Percentiles rank a stretch among this genome's conserved stretches.
These are phyloP conservation scores for Dicycla oo DNA, from an alignment of 2,888 invertebrate species.

Conservation along the genomic window DNA sequence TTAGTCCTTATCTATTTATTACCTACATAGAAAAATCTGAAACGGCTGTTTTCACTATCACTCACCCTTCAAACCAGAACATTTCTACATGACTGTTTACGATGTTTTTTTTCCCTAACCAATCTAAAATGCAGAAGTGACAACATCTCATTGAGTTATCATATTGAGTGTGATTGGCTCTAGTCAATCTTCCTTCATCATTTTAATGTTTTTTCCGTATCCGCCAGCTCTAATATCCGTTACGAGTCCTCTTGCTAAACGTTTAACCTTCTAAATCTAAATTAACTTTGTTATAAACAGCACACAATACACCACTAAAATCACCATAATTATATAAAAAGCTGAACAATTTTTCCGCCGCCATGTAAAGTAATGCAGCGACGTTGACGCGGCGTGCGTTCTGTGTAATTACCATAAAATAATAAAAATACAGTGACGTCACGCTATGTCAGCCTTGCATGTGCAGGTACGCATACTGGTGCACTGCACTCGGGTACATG, in stretches of 20 bases:
- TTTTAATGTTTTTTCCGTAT: background rate
- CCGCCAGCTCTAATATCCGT: background rate
- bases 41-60: background rate
- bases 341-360: constrained; percentile 37
- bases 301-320: background rate
- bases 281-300: background rate
- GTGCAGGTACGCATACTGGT: constrained; percentile 40
- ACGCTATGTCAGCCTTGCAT: constrained; percentile 56
- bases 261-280: background rate
- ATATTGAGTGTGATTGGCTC: too few relatives aligned
- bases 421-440: constrained; percentile 57
- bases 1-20: background rate
- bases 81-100: background rate
- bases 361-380: constrained; percentile 54
- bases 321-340: constrained; percentile 21
- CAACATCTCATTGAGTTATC: background rate
- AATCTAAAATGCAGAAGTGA: background rate
- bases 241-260: background rate
- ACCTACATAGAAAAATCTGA: background rate
- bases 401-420: constrained; percentile 63
- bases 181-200: background rate
- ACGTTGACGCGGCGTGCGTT: constrained; percentile 44
- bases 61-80: background rate
- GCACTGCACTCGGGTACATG: constrained; percentile 35
- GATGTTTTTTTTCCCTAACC: background rate